Evolutionary conservation across 1,140 invertebrate species (phyloP), one percentile per base, ranked within the genome.

Genomic region (Drosophila busckii): DNA sequence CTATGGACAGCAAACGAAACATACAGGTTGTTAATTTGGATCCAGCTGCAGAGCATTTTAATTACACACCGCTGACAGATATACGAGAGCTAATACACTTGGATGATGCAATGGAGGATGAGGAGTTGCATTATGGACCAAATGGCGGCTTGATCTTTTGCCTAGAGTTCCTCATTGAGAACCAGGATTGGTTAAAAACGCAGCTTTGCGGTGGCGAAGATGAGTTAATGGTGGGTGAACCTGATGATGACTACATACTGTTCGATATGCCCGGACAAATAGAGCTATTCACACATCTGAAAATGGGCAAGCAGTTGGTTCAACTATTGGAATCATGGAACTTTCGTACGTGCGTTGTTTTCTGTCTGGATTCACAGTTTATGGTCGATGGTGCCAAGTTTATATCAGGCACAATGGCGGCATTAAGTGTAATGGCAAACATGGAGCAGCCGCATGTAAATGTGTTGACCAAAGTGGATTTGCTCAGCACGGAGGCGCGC

Each of bases 211-310:
- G 83, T 4, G 80, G 71, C 8, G 64, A 73, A 16, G 78, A 76
- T 35, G 90, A 91, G 7, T 85, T 88, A 16, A 78, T 78, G 48
- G 44, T 84, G 3, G 84, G 68, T 2, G 84, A 86, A 32, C 90
- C 92, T 1, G 93, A 95, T 56, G 93, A 95, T 63, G 98, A 99
- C 88, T 99, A 99, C 84, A 93, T 99, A 40, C 88, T 99, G n/a
- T 99, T 99, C 87, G 98, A 99, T 89, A 99, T 97, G 88, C 98
- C 98, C 6, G 98, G 98, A 2, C 98, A 99, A 91, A 98, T 99
- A 61, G 98, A 99, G 88, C 89, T 99, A 0, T 99, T 99, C 87
- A 98, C 97, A 17, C 98, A 99, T 88, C 91, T 99, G 82, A 93
- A 94, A 34, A 93, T 97, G 7, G 97, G 99, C 87, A 91, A 91